A percentile compares a stretch with the other conserved stretches of the same genome.
Evolutionary conservation across 2,888 invertebrate genomes (phyloP).

Genomic region (Erebia palarica): DNA sequence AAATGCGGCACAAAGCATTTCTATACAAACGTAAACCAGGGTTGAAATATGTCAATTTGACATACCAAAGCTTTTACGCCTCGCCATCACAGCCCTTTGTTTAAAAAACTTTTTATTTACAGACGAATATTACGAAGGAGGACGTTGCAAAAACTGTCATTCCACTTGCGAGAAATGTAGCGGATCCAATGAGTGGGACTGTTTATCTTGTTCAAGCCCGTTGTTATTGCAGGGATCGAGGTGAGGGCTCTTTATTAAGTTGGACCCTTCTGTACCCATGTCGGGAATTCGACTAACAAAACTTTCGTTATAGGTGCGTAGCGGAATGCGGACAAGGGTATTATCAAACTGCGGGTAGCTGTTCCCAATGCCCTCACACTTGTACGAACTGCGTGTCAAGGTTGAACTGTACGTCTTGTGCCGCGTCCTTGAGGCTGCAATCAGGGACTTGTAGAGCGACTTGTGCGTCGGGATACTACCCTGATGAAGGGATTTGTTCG

Average conservation of each 20-base stretch:
- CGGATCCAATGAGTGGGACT: conserved; percentile 89
- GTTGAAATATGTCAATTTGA: conserved; percentile 48
- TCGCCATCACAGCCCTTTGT: conserved; percentile 44
- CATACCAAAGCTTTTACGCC: conserved; percentile 45
- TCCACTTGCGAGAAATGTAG: conserved; percentile 92
- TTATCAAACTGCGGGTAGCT: conserved; percentile 88
- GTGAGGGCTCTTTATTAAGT: conserved; percentile 55
- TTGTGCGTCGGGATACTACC: conserved; percentile 91
- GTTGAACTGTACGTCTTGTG: conserved; percentile 91
- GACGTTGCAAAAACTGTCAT: conserved; percentile 91
- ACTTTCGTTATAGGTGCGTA: conserved; percentile 82
- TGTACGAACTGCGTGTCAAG: conserved; percentile 90
- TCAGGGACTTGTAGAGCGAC: conserved; percentile 91
- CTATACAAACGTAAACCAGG: conserved; percentile 42
- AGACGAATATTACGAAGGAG: conserved; percentile 89
- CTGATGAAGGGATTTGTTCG: conserved; percentile 91
- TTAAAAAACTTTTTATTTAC: conserved; percentile 56
- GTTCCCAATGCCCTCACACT: conserved; percentile 90
- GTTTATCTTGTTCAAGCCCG: conserved; percentile 89
- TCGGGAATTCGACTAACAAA: conserved; percentile 40
- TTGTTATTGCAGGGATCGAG: conserved; percentile 86
- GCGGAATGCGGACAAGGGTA: conserved; percentile 90
- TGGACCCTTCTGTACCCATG: conserved; percentile 44
- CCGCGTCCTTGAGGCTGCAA: conserved; percentile 88
- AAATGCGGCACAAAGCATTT: conserved; percentile 45